Percentiles rank a stretch among this genome's conserved stretches.
Conservation (phyloP, 2,797 vertebrate species). For the Serranus cabrilla region DNA sequence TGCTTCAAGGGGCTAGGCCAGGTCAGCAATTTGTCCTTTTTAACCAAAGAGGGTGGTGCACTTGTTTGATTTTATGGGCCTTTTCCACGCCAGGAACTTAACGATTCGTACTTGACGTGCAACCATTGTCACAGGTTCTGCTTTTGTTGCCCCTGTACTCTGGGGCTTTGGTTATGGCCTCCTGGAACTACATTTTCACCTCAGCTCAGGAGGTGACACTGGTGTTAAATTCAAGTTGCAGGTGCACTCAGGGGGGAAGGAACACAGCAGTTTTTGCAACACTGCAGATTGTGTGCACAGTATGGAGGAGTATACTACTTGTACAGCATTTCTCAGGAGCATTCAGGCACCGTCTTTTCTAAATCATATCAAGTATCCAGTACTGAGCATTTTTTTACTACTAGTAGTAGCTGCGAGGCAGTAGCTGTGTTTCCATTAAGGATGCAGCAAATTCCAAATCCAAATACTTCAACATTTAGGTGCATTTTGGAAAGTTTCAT, state of each 20-base stretch:
- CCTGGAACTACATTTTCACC: background rate
- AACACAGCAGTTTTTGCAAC: background rate
- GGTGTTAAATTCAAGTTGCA: background rate
- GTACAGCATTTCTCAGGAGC: background rate
- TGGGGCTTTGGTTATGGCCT: background rate
- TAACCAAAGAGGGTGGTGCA: slow-evolving; percentile 16
- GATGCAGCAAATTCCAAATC: too few relatives aligned
- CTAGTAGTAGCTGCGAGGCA: background rate
- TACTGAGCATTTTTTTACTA: background rate
- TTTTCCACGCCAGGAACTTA: background rate
- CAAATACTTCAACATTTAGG: too few relatives aligned
- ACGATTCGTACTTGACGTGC: background rate
- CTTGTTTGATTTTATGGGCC: slow-evolving; percentile 10
- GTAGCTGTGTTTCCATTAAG: too few relatives aligned
- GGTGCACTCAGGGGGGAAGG: background rate
- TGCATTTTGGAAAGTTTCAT: too few relatives aligned
- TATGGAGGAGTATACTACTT: background rate
- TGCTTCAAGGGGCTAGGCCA: background rate
- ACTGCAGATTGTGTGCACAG: background rate
- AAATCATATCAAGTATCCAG: background rate
- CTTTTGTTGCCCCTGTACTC: background rate
- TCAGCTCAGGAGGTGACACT: slow-evolving; percentile 2
- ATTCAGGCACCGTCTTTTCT: background rate
- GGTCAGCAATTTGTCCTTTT: slow-evolving; percentile 20
- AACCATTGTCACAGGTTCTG: background rate